Base-by-base conservation (phyloP, 2,113 vertebrate genomes). In the Rhabdornis inornatus region DNA sequence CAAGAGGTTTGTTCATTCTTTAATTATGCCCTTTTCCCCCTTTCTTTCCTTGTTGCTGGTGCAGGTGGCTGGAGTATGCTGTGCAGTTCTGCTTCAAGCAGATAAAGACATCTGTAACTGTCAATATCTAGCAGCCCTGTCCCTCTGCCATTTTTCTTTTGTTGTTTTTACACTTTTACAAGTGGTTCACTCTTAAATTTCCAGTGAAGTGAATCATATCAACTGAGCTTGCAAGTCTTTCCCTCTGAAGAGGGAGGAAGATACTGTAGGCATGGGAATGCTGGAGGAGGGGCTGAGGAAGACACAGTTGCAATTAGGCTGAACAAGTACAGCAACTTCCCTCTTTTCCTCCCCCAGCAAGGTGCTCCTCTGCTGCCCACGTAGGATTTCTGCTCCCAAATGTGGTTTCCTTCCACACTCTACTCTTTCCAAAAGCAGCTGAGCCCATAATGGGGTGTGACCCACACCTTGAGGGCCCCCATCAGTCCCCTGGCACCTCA, bases 101-200 rank as follows among this genome's bases (percentile, higher is more conserved):
- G 82, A 96, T 94, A 83, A 95, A 94, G 84, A 93, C 59, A 90
- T 81, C 55, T 93, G 72, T 81, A 88, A 55, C 39, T 75, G 90
- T 63, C 90, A 83, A n/a, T 86, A 92, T 70, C 84, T 56, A 70
- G 37, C 71, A 80, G 35, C 22, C 27, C 44, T 33, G 82, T 88
- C 79, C 60, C 90, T 74, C 76, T 95, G 45, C 77, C 61, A 80
- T 95, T 95, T 95, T 90, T 63, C 90, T 96, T 88, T 53, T 91
- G 77, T 77, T 90, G 64, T 80, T 96, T 91, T 85, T 92, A 72
- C 55, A 80, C 77, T 74, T 95, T 92, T 92, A 88, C 79, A 81
- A 90, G 82, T 63, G n/a, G 4, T 55, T 94, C 50, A 23, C 30
- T 96, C 74, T 83, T 91, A 83, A 56, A 77, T 92, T 94, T 95